Conservation (phyloP, 1,140 invertebrate genomes). For the Brachionus rotundiformis region DNA sequence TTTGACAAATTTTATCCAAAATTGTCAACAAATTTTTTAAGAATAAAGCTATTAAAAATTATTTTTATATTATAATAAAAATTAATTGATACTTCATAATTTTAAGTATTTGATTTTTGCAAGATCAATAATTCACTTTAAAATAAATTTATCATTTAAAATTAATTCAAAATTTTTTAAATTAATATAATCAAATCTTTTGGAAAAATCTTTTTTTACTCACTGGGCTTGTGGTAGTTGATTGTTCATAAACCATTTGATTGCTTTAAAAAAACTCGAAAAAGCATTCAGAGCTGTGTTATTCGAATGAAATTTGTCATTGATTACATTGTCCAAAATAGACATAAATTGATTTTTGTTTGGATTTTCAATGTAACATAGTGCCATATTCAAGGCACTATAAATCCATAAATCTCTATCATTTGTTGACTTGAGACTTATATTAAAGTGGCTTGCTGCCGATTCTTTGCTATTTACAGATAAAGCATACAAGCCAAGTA, state of each 20-base stretch:
- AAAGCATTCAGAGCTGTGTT: conserved; percentile 20
- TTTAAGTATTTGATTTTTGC: no score
- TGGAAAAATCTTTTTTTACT: no score
- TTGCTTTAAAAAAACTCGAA: conserved; percentile 36
- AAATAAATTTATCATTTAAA: no score
- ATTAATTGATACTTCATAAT: no score
- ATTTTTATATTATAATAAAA: no score
- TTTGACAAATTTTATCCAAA: no score
- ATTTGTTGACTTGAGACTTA: conserved; percentile 5
- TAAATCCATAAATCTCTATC: conserved; percentile 36
- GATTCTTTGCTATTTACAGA: background rate
- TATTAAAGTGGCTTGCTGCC: conserved; percentile 28
- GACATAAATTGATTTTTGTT: conserved; percentile 35
- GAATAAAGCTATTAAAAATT: no score
- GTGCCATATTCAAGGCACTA: background rate
- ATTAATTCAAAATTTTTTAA: no score
- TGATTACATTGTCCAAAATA: conserved; percentile 33
- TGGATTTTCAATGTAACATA: conserved; percentile 24
- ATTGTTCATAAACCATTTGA: conserved; percentile 12
- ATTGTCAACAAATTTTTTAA: no score
- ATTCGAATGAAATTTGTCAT: conserved; percentile 33
- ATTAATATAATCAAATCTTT: background rate
- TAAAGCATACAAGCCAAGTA: conserved; percentile 26
- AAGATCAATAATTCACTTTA: no score
- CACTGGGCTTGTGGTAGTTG: conserved; percentile 23